Evolutionary conservation across 2,113 vertebrate species (phyloP).

Genomic region (Elgaria multicarinata): DNA sequence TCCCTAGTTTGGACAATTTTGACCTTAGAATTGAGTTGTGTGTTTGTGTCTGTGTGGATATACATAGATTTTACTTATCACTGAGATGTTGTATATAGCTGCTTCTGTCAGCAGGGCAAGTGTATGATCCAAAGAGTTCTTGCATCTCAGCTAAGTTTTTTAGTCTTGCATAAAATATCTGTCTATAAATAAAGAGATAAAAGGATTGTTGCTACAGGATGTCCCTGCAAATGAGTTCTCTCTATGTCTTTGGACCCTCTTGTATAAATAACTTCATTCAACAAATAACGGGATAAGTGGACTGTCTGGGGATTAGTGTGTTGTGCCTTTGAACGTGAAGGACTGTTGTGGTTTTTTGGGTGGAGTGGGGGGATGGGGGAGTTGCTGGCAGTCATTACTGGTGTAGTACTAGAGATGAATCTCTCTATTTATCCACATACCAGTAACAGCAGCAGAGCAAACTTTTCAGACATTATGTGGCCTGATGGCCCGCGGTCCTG

Average conservation of each 20-base stretch:
- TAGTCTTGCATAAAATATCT: conserved; percentile 31
- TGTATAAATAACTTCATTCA: not conserved
- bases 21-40: not conserved
- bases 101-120: not conserved
- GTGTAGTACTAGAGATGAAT: fast-evolving
- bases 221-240: not conserved
- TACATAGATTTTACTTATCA: conserved; percentile 16
- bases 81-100: fast-evolving
- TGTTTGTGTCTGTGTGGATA: not conserved
- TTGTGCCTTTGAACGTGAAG: not conserved
- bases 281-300: not conserved
- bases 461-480: fast-evolving
- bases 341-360: not conserved
- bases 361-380: not conserved
- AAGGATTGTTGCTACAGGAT: not conserved
- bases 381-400: not conserved
- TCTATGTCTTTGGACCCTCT: not conserved
- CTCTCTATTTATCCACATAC: not conserved
- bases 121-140: fast-evolving
- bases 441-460: not conserved
- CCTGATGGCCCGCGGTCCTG: not conserved
- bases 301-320: not conserved
- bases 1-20: not conserved
- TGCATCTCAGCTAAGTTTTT: not conserved
- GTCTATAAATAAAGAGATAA: conserved; percentile 29